Evolutionary conservation across 2,797 vertebrate species (phyloP).

Genomic region (Ceryle rudis): DNA sequence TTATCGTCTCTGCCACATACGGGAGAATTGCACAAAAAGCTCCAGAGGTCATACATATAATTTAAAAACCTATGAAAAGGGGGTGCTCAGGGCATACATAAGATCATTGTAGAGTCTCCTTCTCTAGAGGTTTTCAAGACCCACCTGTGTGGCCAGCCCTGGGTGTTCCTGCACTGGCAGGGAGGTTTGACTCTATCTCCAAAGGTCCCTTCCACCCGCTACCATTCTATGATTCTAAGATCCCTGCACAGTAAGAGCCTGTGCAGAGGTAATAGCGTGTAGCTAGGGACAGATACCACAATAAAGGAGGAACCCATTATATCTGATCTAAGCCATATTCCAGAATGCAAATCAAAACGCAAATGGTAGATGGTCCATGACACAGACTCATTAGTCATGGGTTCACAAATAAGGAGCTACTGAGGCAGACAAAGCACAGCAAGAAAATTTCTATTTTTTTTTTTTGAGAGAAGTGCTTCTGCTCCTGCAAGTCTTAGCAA

Average conservation of each 20-base stretch:
- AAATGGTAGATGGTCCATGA: not conserved
- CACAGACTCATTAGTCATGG: slow-evolving; percentile 12
- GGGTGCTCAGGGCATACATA: accelerated
- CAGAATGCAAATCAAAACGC: not conserved
- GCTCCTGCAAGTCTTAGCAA: not conserved
- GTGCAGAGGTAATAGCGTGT: accelerated
- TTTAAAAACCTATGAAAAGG: not conserved
- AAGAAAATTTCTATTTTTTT: not conserved
- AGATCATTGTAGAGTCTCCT: not conserved
- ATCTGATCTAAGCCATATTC: not conserved
- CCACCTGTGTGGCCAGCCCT: too few relatives aligned
- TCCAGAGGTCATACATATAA: accelerated
- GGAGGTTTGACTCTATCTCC: too few relatives aligned
- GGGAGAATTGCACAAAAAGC: not conserved
- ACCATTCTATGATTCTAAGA: not conserved
- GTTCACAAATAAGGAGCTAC: not conserved
- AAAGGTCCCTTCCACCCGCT: too few relatives aligned
- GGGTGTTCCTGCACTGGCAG: too few relatives aligned
- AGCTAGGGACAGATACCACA: not conserved
- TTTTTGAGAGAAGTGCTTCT: not conserved
- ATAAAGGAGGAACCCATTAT: not conserved
- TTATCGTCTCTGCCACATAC: not conserved
- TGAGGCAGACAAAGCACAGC: not conserved
- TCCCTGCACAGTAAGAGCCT: not conserved
- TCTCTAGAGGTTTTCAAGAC: too few relatives aligned